Conservation (phyloP, 2,888 invertebrate genomes). For the Calliphora vomitoria region DNA sequence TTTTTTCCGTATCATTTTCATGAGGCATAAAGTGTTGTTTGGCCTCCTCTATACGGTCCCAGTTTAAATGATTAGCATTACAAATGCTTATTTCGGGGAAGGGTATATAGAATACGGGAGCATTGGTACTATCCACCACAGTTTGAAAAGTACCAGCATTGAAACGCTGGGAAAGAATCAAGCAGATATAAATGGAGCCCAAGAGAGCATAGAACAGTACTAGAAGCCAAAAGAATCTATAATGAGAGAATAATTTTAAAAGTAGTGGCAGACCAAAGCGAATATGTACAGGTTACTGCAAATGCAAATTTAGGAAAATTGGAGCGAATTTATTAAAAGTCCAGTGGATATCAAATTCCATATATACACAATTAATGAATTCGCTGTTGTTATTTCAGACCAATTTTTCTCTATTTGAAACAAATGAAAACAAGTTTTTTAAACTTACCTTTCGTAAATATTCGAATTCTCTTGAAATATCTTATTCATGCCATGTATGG, state of each 20-base stretch:
- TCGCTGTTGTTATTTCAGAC: no score
- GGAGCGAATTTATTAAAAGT: no score
- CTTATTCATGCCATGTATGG: constrained; percentile 81
- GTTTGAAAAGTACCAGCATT: constrained; percentile 81
- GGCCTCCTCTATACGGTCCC: constrained; percentile 80
- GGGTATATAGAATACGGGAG: constrained; percentile 81
- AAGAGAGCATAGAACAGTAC: constrained; percentile 80
- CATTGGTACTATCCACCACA: constrained; percentile 82
- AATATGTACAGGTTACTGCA: no score
- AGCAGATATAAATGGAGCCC: constrained; percentile 81
- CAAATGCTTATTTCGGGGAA: constrained; percentile 84
- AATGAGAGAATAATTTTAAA: neutral
- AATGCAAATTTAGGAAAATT: no score
- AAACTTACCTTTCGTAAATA: constrained; percentile 75
- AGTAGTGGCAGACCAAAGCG: neutral
- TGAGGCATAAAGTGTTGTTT: constrained; percentile 79
- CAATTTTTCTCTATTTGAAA: no score
- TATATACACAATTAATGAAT: no score
- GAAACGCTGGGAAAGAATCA: constrained; percentile 81
- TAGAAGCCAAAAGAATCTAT: constrained; percentile 80
- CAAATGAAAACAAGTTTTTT: no score
- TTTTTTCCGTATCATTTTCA: constrained; percentile 72
- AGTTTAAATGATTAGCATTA: constrained; percentile 83
- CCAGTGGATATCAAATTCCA: no score
- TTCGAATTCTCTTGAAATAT: constrained; percentile 77